Evolutionary conservation across 1,140 invertebrate species (phyloP), one percentile per base, ranked within the genome.

Genomic region (Zaprionus ornatus): DNA sequence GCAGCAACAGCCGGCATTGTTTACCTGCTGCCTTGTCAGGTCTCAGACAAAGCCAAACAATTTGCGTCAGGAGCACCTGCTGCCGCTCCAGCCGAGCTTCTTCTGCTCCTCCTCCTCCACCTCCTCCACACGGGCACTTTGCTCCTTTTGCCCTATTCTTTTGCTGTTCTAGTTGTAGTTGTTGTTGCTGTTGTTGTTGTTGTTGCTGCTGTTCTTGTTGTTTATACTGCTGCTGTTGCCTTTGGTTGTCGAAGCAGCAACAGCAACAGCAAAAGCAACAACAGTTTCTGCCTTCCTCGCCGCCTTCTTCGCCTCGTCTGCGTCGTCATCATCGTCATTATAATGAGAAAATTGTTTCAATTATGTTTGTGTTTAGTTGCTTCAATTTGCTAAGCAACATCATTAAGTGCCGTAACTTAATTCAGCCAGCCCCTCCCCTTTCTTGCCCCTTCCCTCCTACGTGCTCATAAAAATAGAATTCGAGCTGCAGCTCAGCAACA

Each of bases 311-410:
- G 7, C 42, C 27, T 64, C 61, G 55, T 56, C 55, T 21, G 70
- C 69, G 15, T 70, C 66, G 25, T 77, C 69, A 60, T 78, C 72
- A 59, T 75, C 82, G 77, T 82, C 80, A 83, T 90, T 90, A 82
- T 90, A 90, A 90, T 90, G 85, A 90, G 85, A 90, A 90, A 90
- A 90, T 90, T 90, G 85, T 90, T 90, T 90, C 85, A 90, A 90
- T 90, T 90, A 90, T 90, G 85, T 90, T 90, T 90, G 85, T 84
- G 85, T 90, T 90, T 90, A 90, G 85, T 90, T 90, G 85, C 85
- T 90, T 85, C 85, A 90, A 90, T 90, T 90, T 90, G 85, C 85
- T 90, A 90, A 90, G 85, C 85, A 90, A 90, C 85, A 90, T 90
- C 85, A 90, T 90, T 90, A 90, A 90, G 85, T 90, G 78, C 63